These are phyloP conservation scores for Cyprinodon brontotheroides DNA, from an alignment of 2,113 vertebrate species.

Conservation along the genomic window DNA sequence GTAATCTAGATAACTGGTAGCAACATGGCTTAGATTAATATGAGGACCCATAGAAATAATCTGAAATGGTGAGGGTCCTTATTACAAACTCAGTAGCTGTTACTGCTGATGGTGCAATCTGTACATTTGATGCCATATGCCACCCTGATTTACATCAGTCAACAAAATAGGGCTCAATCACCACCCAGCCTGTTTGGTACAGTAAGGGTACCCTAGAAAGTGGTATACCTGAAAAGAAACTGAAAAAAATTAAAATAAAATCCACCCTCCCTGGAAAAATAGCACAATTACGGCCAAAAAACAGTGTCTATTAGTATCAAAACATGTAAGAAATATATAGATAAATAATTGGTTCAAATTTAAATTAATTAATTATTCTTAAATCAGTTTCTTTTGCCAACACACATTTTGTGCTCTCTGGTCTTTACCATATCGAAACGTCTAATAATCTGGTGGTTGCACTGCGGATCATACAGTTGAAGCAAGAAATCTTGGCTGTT, in stretches of 20 bases:
- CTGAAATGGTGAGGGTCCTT: not conserved
- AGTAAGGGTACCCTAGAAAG: not conserved
- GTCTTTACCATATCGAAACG: not conserved
- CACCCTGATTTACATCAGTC: not conserved
- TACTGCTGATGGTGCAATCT: not conserved
- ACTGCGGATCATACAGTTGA: constrained; percentile 10
- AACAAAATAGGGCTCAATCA: not conserved
- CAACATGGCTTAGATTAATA: not conserved
- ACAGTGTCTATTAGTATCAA: not conserved
- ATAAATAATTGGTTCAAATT: not conserved
- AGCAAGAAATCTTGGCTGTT: constrained; percentile 28
- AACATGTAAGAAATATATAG: not conserved
- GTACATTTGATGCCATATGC: not conserved
- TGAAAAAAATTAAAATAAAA: not conserved
- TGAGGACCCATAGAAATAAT: not conserved
- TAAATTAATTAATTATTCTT: not conserved
- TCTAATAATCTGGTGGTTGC: not conserved
- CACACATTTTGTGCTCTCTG: not conserved
- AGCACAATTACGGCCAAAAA: not conserved
- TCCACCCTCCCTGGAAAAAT: not conserved
- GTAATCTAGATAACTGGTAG: no score
- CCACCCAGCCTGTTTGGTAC: not conserved
- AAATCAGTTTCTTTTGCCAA: not conserved
- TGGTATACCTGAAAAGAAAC: not conserved
- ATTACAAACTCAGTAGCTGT: not conserved